Evolutionary conservation across 2,113 vertebrate genomes (phyloP).

Genomic region (Corythaixoides concolor): DNA sequence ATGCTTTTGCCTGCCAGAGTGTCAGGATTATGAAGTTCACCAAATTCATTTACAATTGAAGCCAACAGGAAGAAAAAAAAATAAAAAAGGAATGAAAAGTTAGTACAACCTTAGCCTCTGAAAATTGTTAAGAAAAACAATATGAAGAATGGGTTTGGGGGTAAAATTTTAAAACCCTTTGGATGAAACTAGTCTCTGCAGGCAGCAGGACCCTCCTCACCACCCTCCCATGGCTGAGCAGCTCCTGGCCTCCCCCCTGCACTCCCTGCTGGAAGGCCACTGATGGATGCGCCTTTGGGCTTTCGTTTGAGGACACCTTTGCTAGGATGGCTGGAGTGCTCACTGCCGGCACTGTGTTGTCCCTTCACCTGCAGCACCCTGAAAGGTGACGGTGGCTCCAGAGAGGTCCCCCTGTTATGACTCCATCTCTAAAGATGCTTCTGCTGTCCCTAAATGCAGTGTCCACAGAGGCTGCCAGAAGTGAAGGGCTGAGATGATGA

Average conservation of each 20-base stretch:
- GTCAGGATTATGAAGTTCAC: not conserved
- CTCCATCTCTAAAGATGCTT: not conserved
- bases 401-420: not conserved
- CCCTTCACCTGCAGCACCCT: not conserved
- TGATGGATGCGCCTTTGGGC: fast-evolving
- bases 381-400: not conserved
- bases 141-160: not conserved
- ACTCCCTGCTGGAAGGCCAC: not conserved
- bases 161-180: not conserved
- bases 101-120: not conserved
- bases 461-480: not conserved
- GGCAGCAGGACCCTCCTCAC: not conserved
- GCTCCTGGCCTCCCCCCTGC: not conserved
- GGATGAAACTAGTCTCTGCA: not conserved
- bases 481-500: not conserved
- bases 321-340: not conserved
- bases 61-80: not conserved
- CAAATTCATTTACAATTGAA: not conserved
- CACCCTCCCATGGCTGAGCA: not conserved
- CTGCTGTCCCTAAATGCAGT: not conserved
- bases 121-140: not conserved
- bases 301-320: not conserved
- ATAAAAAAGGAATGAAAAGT: not conserved
- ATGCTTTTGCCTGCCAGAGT: not conserved
- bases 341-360: fast-evolving